These are phyloP conservation scores for Discoglossus pictus DNA, from an alignment of 2,797 vertebrate genomes.

Conservation along the genomic window DNA sequence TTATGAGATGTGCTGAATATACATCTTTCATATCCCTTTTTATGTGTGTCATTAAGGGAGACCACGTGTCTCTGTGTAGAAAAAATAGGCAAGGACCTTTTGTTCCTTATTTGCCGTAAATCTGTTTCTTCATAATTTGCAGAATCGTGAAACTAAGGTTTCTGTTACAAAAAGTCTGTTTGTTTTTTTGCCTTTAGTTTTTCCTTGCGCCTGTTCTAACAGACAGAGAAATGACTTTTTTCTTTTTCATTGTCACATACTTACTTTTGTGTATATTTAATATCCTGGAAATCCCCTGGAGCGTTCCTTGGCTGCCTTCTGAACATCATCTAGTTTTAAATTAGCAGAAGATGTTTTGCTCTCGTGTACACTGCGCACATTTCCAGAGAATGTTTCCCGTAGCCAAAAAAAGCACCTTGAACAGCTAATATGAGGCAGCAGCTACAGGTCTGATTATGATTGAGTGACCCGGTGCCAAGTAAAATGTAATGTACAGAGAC, in stretches of 20 bases:
- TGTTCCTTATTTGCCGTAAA: too few species aligned
- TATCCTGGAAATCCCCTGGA: slow-evolving; percentile 41
- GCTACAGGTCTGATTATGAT: background rate
- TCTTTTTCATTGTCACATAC: slow-evolving; percentile 41
- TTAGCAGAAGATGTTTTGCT: slow-evolving; percentile 44
- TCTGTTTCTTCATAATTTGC: too few species aligned
- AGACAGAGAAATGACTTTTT: slow-evolving; percentile 32
- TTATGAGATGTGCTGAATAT: too few species aligned
- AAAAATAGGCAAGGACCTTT: too few species aligned
- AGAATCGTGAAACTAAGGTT: too few species aligned
- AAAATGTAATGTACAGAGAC: background rate
- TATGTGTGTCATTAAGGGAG: too few species aligned
- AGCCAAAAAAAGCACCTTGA: slow-evolving; percentile 30
- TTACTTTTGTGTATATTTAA: slow-evolving; percentile 45
- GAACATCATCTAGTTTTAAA: slow-evolving; percentile 42
- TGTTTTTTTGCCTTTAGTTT: too few species aligned
- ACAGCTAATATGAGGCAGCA: slow-evolving; percentile 13
- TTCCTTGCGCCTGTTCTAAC: slow-evolving; percentile 21
- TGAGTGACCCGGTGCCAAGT: background rate
- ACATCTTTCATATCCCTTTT: too few species aligned
- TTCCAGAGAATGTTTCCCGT: slow-evolving; percentile 26
- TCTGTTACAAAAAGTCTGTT: background rate
- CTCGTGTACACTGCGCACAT: slow-evolving; percentile 32
- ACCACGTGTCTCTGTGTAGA: too few species aligned
- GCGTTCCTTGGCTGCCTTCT: slow-evolving; percentile 38